phyloP scores from a whole-genome alignment of 2,888 invertebrate species.

The Coleophora flavipennella region DNA sequence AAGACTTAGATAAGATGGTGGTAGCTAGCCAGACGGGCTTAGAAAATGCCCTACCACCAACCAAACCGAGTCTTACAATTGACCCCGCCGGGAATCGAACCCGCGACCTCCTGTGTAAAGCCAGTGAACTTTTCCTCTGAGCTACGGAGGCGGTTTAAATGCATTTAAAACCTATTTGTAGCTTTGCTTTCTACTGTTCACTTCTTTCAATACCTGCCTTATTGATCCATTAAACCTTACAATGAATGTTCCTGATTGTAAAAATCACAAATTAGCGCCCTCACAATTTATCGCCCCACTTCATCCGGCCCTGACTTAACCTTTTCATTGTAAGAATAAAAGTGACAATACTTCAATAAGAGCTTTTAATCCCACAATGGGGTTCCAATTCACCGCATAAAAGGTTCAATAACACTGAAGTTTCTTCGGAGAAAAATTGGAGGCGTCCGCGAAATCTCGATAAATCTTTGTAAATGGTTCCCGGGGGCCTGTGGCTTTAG shows the following conservation, averaged over 20 bases:
- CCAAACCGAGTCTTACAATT: too few relatives aligned
- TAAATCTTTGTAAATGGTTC: slow-evolving; percentile 14
- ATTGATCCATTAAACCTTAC: too few relatives aligned
- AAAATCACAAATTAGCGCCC: neutral
- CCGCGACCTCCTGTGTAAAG: too few relatives aligned
- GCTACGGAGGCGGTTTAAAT: too few relatives aligned
- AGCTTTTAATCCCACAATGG: slow-evolving; percentile 19
- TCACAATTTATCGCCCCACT: neutral
- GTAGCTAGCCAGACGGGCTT: too few relatives aligned
- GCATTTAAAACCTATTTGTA: too few relatives aligned
- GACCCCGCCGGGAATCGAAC: too few relatives aligned
- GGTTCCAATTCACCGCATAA: slow-evolving; percentile 14
- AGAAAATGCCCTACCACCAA: too few relatives aligned
- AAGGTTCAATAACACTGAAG: slow-evolving; percentile 12
- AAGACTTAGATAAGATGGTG: too few relatives aligned
- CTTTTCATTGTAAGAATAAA: neutral
- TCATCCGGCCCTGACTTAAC: neutral
- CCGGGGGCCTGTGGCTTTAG: slow-evolving; percentile 7
- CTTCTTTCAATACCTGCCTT: too few relatives aligned
- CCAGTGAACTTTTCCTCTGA: too few relatives aligned
- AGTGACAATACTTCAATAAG: slow-evolving; percentile 11
- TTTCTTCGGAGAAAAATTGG: slow-evolving; percentile 1
- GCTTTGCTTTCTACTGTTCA: too few relatives aligned
- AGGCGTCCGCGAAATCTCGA: neutral
- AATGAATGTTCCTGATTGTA: neutral